Base-by-base conservation (phyloP, 1,140 invertebrate species). In the Vanessa atalanta region DNA sequence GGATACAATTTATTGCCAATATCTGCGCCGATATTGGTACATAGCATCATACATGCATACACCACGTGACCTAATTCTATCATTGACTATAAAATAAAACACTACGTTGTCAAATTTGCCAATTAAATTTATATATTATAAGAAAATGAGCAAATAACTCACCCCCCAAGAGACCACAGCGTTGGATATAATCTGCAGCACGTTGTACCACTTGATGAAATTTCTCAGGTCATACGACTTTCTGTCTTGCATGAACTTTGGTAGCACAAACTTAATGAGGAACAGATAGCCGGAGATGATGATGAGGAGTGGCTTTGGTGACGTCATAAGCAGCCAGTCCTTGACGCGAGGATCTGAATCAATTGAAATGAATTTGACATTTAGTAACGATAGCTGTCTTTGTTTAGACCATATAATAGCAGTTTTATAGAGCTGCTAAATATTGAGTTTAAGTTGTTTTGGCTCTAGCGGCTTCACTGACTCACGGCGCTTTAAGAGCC, bases 201-300 rank as follows among this genome's bases (percentile, higher is more conserved):
- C 73, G 53, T 93, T 93, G 80, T 93, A 93, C 84, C 86, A 89
- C 31, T 85, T 89, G 37, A 93, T 89, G 9, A 93, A 48, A 0
- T 65, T 81, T 64, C 82, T 88, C 47, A 93, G 75, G 3, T 89
- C 65, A 68, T 85, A 92, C 0, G 93, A 77, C 26, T 73, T 73
- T 20, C 85, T 84, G 64, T 82, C 68, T 65, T 72, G 80, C 92
- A 93, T 93, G 75, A 88, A 93, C n/a, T 77, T 88, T 3, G 96
- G 96, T 12, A 97, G 94, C 4, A 95, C 69, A 7, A 94, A 78
- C 76, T 95, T 94, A 13, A 97, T 94, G 47, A 95, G 89, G 64
- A 94, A 91, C 57, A 97, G 88, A 81, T 97, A 97, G 43, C 93
- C 86, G 8, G 93, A 78, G 76, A 96, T 93, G 53, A 97, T 93